phyloP scores from a whole-genome alignment of 2,797 vertebrate species.

The Parambassis ranga region DNA sequence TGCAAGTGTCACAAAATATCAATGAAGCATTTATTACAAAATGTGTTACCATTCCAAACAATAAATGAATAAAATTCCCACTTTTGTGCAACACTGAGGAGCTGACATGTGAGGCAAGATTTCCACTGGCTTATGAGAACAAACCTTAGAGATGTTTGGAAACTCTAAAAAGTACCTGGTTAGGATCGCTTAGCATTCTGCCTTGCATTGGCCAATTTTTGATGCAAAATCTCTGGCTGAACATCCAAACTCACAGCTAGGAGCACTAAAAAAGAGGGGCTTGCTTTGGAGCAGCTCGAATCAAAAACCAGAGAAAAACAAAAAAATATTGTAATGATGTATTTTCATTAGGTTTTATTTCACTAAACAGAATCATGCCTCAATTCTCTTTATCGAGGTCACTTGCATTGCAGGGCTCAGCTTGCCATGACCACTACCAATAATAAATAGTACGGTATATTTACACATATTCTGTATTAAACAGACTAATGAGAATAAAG shows the following conservation, averaged over 20 bases:
- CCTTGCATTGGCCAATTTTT: not conserved
- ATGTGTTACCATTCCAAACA: not conserved
- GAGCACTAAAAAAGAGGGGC: not conserved
- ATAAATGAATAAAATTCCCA: not conserved
- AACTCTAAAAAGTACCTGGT: slow-evolving; percentile 27
- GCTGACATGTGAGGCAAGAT: not conserved
- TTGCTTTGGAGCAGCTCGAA: not conserved
- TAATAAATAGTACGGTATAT: too few species aligned
- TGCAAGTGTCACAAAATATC: too few species aligned
- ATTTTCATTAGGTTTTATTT: too few species aligned
- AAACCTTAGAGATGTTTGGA: not conserved
- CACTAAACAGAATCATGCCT: too few species aligned
- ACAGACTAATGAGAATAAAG: not conserved
- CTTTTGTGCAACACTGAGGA: slow-evolving; percentile 24
- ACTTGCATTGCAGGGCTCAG: too few species aligned
- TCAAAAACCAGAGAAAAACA: not conserved
- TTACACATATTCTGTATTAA: not conserved
- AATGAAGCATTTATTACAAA: not conserved
- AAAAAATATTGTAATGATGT: not conserved
- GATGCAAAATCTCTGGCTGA: not conserved
- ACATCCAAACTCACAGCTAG: not conserved
- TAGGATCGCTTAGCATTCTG: not conserved
- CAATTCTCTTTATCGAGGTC: too few species aligned
- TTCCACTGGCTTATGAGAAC: not conserved
- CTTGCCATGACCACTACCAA: too few species aligned